These are phyloP conservation scores for Meteorus cinctellus DNA, from an alignment of 2,888 invertebrate genomes.

Conservation along the genomic window DNA sequence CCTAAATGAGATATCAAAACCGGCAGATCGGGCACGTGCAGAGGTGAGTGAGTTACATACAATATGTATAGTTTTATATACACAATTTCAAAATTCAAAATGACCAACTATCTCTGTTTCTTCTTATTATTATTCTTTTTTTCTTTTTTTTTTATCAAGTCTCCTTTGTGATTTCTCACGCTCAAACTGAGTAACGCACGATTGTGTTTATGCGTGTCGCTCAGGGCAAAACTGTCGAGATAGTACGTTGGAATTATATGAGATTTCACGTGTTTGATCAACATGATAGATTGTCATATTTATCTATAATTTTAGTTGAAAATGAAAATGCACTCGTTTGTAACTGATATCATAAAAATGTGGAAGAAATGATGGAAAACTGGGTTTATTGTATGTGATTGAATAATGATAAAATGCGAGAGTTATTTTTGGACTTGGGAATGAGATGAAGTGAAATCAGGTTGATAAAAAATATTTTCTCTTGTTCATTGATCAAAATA, in stretches of 20 bases:
- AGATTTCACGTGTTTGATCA: neutral
- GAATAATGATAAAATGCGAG: no score
- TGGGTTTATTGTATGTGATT: no score
- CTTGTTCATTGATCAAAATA: no score
- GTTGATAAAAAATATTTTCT: no score
- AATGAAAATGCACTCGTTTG: no score
- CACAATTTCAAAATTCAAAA: conserved; percentile 1
- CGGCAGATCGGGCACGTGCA: conserved; percentile 12
- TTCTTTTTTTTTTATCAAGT: neutral
- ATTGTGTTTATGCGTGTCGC: neutral
- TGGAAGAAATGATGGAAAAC: no score
- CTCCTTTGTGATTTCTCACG: neutral
- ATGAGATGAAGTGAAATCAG: no score
- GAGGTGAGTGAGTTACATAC: neutral
- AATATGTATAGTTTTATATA: conserved; percentile 5
- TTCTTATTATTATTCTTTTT: neutral
- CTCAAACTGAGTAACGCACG: neutral
- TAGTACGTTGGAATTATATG: neutral
- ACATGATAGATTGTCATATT: neutral
- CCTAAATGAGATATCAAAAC: conserved; percentile 23
- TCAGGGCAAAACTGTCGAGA: neutral
- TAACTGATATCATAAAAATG: no score
- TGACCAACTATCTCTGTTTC: neutral
- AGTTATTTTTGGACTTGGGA: no score
- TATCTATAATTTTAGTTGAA: neutral